These are phyloP conservation scores for Eubasilissa splendida DNA, from an alignment of 2,888 invertebrate genomes.

Conservation along the genomic window DNA sequence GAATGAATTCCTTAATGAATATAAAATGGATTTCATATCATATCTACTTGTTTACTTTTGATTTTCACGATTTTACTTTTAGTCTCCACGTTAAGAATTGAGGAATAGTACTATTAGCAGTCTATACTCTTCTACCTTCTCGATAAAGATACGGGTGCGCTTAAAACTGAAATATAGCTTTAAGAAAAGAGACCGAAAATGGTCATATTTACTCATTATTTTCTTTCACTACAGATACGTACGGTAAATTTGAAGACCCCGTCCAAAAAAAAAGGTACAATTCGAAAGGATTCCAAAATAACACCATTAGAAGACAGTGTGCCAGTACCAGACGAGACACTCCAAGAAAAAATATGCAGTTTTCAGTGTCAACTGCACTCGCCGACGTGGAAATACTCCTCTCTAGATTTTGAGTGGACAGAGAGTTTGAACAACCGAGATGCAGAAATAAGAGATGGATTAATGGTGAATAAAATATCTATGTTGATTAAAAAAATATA, in stretches of 20 bases:
- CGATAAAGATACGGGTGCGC: no score
- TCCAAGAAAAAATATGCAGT: slow-evolving; percentile 66
- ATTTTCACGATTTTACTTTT: no score
- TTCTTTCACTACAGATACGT: not conserved
- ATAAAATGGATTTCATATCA: no score
- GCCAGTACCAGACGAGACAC: not conserved
- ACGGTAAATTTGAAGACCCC: not conserved
- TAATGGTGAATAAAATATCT: not conserved
- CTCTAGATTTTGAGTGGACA: slow-evolving; percentile 74
- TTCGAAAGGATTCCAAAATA: slow-evolving; percentile 17
- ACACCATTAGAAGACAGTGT: not conserved
- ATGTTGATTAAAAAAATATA: no score
- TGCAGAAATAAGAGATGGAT: not conserved
- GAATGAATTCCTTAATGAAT: no score
- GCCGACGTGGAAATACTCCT: slow-evolving; percentile 72
- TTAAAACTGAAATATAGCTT: no score
- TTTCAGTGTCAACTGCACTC: slow-evolving; percentile 68
- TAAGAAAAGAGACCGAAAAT: no score
- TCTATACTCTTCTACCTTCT: no score
- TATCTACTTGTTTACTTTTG: no score
- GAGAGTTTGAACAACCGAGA: not conserved
- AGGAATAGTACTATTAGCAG: no score
- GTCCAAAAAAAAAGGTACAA: slow-evolving; percentile 14
- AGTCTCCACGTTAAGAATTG: no score
- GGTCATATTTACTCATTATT: not conserved